Conservation (phyloP, 1,140 invertebrate species). For the Drosophila athabasca region DNA sequence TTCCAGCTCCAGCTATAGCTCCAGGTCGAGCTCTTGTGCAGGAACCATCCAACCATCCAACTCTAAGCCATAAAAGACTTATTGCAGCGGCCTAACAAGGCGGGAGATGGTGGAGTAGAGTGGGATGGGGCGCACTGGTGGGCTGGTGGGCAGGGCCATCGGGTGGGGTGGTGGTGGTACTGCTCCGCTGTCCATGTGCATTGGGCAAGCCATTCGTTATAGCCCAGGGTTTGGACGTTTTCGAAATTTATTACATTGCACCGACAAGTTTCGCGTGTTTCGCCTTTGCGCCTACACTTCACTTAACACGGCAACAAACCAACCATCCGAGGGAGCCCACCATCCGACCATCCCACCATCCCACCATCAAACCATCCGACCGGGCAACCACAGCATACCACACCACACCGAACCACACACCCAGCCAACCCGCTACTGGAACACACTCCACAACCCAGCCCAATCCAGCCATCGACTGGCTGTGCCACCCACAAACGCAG, state of each 20-base stretch:
- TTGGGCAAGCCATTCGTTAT: slow-evolving; percentile 76
- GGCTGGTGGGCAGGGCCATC: background rate
- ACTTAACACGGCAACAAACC: slow-evolving; percentile 57
- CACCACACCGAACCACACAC: background rate
- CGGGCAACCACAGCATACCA: background rate
- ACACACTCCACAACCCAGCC: background rate
- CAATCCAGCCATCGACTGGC: background rate
- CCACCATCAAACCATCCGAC: slow-evolving; percentile 4
- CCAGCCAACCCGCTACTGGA: too few species aligned
- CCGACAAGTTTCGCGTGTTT: slow-evolving; percentile 78
- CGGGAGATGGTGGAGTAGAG: slow-evolving; percentile 2
- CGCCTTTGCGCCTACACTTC: slow-evolving; percentile 76
- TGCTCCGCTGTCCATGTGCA: slow-evolving; percentile 47
- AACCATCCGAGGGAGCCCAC: background rate
- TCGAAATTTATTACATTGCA: slow-evolving; percentile 75
- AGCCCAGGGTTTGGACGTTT: slow-evolving; percentile 63
- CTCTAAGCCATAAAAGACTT: slow-evolving; percentile 51
- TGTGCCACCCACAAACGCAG: background rate
- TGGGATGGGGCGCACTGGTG: too few species aligned
- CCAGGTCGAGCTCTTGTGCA: slow-evolving; percentile 1
- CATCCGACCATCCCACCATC: slow-evolving; percentile 8
- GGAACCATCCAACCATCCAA: background rate
- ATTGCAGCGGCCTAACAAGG: slow-evolving; percentile 53
- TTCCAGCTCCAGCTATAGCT: slow-evolving; percentile 25
- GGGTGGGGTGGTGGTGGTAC: slow-evolving; percentile 11